These are phyloP conservation scores for Aricia agestis DNA, from an alignment of 1,140 invertebrate genomes.

Conservation along the genomic window DNA sequence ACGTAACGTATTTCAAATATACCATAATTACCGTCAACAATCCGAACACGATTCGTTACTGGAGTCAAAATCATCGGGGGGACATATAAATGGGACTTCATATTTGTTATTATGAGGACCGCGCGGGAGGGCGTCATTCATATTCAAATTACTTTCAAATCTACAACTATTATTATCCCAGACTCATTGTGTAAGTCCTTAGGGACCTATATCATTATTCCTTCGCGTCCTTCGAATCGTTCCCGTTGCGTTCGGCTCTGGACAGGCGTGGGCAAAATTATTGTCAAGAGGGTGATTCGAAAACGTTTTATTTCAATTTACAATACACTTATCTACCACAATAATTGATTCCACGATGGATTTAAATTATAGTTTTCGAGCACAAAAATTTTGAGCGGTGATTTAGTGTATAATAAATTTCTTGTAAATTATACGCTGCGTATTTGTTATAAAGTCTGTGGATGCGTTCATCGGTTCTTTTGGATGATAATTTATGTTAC, in stretches of 20 bases:
- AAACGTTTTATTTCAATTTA: slow-evolving; percentile 70
- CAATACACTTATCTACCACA: slow-evolving; percentile 53
- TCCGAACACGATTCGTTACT: slow-evolving; percentile 57
- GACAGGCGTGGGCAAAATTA: slow-evolving; percentile 57
- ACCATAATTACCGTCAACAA: slow-evolving; percentile 59
- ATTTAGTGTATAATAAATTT: slow-evolving; percentile 59
- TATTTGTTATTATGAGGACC: slow-evolving; percentile 71
- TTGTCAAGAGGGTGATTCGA: slow-evolving; percentile 61
- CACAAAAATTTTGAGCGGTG: slow-evolving; percentile 37
- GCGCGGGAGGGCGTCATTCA: slow-evolving; percentile 71
- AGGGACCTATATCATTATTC: slow-evolving; percentile 71
- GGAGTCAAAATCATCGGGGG: slow-evolving; percentile 67
- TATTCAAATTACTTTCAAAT: slow-evolving; percentile 74
- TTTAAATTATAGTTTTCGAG: slow-evolving; percentile 40
- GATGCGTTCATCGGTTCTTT: slow-evolving; percentile 66
- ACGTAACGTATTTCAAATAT: slow-evolving; percentile 33
- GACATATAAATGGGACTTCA: slow-evolving; percentile 63
- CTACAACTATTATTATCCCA: slow-evolving; percentile 74
- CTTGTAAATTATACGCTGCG: slow-evolving; percentile 49
- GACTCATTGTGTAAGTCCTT: slow-evolving; percentile 64
- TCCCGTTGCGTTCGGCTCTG: slow-evolving; percentile 48
- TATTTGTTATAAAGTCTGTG: slow-evolving; percentile 54
- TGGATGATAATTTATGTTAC: slow-evolving; percentile 67
- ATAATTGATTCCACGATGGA: slow-evolving; percentile 39
- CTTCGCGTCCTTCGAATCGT: slow-evolving; percentile 60